A percentile compares a stretch with the other conserved stretches of the same genome.
Conservation (phyloP, 2,888 invertebrate species). For the Ganaspis brasiliensis region DNA sequence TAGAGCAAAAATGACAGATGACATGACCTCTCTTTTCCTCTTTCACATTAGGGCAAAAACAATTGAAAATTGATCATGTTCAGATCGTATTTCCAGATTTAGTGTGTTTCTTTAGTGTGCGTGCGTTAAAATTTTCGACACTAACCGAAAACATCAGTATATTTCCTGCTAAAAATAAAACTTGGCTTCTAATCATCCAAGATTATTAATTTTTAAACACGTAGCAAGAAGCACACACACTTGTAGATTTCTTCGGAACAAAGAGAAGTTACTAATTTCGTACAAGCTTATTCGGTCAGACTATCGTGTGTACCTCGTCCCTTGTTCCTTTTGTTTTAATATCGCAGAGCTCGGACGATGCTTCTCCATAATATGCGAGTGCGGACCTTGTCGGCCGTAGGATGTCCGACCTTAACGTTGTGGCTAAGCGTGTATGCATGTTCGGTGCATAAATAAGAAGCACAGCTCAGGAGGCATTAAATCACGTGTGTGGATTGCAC, state of each 20-base stretch:
- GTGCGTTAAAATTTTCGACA: too few species aligned
- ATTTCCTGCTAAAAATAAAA: too few species aligned
- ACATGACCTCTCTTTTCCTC: too few species aligned
- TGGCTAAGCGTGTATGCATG: slow-evolving; percentile 75
- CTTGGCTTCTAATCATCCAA: too few species aligned
- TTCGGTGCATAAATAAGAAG: slow-evolving; percentile 79
- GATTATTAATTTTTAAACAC: slow-evolving; percentile 21
- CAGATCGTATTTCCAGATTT: too few species aligned
- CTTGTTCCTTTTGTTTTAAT: slow-evolving; percentile 62
- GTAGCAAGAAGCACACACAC: neutral
- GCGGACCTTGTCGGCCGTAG: slow-evolving; percentile 67
- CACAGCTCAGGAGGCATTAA: slow-evolving; percentile 77
- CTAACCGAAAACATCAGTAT: too few species aligned
- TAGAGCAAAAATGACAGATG: too few species aligned
- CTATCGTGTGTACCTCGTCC: slow-evolving; percentile 63
- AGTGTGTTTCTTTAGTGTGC: too few species aligned
- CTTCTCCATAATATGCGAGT: slow-evolving; percentile 72
- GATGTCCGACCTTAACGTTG: slow-evolving; percentile 72
- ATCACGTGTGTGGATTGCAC: slow-evolving; percentile 73
- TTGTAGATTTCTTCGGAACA: slow-evolving; percentile 57
- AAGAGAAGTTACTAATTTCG: slow-evolving; percentile 75
- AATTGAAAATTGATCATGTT: too few species aligned
- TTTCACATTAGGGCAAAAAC: too few species aligned
- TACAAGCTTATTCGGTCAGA: slow-evolving; percentile 70
- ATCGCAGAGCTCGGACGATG: slow-evolving; percentile 65